Evolutionary conservation across 2,113 vertebrate species (phyloP).

Genomic region (Haliaeetus leucogaster): DNA sequence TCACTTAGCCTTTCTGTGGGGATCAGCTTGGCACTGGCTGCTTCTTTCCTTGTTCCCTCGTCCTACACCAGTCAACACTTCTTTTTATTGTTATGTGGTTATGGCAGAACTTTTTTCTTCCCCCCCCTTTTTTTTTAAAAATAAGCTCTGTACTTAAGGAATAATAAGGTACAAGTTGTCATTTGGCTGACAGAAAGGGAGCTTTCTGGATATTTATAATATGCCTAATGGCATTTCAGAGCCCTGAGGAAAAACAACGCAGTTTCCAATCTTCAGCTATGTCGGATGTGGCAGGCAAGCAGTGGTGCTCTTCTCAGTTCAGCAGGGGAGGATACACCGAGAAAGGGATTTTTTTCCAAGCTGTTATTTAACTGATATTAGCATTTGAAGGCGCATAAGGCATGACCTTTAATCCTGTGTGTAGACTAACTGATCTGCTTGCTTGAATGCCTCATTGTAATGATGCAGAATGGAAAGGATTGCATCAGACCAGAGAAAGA

Average conservation of each 20-base stretch:
- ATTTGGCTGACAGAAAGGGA: conserved; percentile 13
- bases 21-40: neutral
- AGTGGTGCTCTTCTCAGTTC: neutral
- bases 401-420: conserved; percentile 43
- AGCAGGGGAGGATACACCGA: neutral
- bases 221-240: conserved; percentile 10
- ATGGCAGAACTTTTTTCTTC: neutral
- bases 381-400: conserved; percentile 29
- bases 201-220: conserved; percentile 37
- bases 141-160: neutral
- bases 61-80: neutral
- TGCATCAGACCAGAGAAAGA: neutral
- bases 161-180: conserved; percentile 25
- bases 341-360: neutral
- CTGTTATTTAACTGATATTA: conserved; percentile 51
- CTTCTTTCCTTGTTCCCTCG: neutral
- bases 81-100: neutral
- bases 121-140: neutral
- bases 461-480: neutral
- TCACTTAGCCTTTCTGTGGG: neutral
- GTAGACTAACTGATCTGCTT: conserved; percentile 19
- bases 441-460: conserved; percentile 47
- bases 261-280: neutral
- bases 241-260: neutral
- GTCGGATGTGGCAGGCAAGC: neutral